These are phyloP conservation scores for Conops quadrifasciatus DNA, from an alignment of 2,888 invertebrate species.

Conservation along the genomic window DNA sequence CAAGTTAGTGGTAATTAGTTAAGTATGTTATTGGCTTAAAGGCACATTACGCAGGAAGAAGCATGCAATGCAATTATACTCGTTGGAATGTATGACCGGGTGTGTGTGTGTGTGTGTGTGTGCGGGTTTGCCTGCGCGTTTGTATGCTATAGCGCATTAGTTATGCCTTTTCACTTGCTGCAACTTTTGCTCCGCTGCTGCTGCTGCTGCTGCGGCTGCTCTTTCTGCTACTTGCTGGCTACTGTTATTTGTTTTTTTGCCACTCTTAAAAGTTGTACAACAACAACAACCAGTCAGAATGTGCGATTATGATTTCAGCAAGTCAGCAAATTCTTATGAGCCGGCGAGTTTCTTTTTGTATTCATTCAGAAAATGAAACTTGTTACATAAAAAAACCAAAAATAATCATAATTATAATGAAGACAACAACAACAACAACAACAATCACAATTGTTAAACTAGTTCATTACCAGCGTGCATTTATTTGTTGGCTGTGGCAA, in stretches of 20 bases:
- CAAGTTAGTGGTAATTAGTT: neutral
- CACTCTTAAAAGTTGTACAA: neutral
- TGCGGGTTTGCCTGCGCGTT: no score
- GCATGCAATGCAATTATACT: no score
- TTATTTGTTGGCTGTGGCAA: no score
- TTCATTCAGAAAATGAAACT: constrained; percentile 30
- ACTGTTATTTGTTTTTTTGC: neutral
- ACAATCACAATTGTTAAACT: no score
- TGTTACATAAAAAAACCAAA: no score
- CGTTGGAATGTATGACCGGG: no score
- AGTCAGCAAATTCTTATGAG: constrained; percentile 25
- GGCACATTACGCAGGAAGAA: neutral
- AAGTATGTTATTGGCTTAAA: neutral
- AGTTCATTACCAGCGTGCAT: no score
- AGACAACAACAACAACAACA: no score
- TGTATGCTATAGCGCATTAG: neutral
- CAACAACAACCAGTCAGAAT: neutral
- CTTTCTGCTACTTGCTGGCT: constrained; percentile 36
- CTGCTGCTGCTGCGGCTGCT: constrained; percentile 32
- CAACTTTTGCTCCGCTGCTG: constrained; percentile 9
- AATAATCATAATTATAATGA: no score
- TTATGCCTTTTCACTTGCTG: constrained; percentile 12
- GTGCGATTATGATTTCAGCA: neutral
- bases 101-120: no score
- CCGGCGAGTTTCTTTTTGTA: constrained; percentile 33